A percentile compares a stretch with the other conserved stretches of the same genome.
These are phyloP conservation scores for Athrips mouffetella DNA, from an alignment of 2,888 invertebrate genomes.

Conservation along the genomic window DNA sequence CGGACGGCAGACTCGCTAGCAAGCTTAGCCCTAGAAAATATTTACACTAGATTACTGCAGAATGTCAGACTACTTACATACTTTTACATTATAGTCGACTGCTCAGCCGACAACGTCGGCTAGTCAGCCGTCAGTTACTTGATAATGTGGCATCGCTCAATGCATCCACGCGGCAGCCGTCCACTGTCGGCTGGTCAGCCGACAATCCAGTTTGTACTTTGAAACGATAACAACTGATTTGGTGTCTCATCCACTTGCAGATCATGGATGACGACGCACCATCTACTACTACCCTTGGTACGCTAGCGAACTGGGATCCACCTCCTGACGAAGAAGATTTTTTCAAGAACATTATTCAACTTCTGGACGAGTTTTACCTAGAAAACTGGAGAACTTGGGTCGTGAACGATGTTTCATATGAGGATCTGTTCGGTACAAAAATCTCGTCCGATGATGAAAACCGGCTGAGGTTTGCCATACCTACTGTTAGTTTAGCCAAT, in stretches of 20 bases:
- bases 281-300: neutral
- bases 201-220: too few relatives aligned
- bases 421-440: neutral
- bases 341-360: neutral
- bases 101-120: neutral
- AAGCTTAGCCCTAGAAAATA: neutral
- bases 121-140: too few relatives aligned
- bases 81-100: too few relatives aligned
- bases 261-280: neutral
- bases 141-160: too few relatives aligned
- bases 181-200: neutral
- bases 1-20: neutral
- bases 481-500: neutral
- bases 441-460: neutral
- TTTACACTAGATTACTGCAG: too few relatives aligned
- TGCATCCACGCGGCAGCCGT: too few relatives aligned
- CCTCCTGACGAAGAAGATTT: neutral
- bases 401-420: neutral
- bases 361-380: neutral
- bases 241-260: too few relatives aligned
- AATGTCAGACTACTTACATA: too few relatives aligned
- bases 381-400: neutral
- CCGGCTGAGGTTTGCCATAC: neutral
- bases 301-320: neutral
- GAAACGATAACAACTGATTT: too few relatives aligned